These are phyloP conservation scores for Bombus cullumanus DNA, from an alignment of 1,140 invertebrate genomes.

Conservation along the genomic window DNA sequence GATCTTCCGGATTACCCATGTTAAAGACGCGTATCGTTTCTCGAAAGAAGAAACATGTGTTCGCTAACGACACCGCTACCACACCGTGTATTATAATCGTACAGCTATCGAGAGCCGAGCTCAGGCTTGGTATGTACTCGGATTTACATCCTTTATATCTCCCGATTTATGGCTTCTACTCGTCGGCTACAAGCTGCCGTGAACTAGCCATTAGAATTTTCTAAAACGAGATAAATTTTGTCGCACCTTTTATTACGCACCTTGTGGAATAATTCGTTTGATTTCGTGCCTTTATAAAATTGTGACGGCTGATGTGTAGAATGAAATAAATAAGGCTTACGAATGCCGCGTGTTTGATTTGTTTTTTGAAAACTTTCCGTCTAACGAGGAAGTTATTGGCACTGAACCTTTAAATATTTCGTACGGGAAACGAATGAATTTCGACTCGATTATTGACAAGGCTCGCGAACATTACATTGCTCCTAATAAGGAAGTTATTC, in stretches of 20 bases:
- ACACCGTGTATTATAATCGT: slow-evolving; percentile 16
- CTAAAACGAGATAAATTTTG: neutral
- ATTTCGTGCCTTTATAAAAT: neutral
- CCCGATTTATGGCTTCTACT: slow-evolving; percentile 7
- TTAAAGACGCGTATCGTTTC: neutral
- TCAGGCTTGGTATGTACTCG: neutral
- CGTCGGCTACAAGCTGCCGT: neutral
- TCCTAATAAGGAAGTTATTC: too few species aligned
- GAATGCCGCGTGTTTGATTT: neutral
- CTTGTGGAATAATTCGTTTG: neutral
- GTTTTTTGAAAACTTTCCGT: neutral
- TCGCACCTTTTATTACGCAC: neutral
- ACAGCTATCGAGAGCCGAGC: neutral
- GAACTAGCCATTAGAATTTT: slow-evolving; percentile 34
- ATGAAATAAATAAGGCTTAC: neutral
- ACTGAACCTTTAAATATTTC: neutral
- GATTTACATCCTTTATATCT: slow-evolving; percentile 41
- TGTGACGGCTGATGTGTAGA: neutral
- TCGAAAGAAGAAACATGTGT: slow-evolving; percentile 24
- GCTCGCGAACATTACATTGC: too few species aligned
- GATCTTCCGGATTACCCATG: slow-evolving; percentile 26
- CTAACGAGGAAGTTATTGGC: neutral
- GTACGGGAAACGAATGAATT: too few species aligned
- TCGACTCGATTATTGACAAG: too few species aligned
- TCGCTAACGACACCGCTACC: neutral